Percentiles rank a stretch among this genome's conserved stretches.
phyloP scores from a whole-genome alignment of 2,888 invertebrate species.

The Siphlonurus alternatus region DNA sequence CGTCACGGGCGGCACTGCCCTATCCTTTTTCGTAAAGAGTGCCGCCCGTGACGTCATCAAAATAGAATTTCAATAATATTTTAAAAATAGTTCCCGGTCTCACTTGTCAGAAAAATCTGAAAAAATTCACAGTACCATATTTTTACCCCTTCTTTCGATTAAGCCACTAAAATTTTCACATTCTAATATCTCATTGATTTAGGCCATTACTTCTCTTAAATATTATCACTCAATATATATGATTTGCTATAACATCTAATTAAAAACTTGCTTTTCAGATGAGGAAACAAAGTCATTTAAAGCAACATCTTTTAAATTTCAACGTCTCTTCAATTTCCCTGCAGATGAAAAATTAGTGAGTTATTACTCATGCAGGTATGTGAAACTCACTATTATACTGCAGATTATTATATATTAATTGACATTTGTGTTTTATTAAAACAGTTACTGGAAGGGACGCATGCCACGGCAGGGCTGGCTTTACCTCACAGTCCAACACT shows the following conservation, averaged over 20 bases:
- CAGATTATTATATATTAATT: neutral
- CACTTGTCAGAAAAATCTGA: no score
- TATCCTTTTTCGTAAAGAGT: no score
- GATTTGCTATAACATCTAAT: neutral
- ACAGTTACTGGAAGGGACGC: slow-evolving; percentile 81
- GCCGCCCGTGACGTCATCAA: no score
- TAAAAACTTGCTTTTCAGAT: slow-evolving; percentile 39
- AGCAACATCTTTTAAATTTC: slow-evolving; percentile 65
- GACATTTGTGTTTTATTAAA: slow-evolving; percentile 18
- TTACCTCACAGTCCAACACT: slow-evolving; percentile 89
- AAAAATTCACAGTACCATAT: no score
- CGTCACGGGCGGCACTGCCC: no score
- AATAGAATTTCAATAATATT: no score
- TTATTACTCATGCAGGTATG: slow-evolving; percentile 82
- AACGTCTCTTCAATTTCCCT: slow-evolving; percentile 76
- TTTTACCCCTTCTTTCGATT: no score
- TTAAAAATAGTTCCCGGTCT: no score
- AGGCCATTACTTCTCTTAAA: neutral
- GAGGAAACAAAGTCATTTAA: slow-evolving; percentile 67
- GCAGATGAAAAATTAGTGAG: slow-evolving; percentile 91
- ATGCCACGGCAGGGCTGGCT: slow-evolving; percentile 94
- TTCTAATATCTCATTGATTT: slow-evolving; percentile 8
- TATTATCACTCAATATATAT: no score
- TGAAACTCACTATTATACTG: slow-evolving; percentile 8
- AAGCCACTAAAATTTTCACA: no score